Percentiles rank a stretch among this genome's conserved stretches.
phyloP scores from a whole-genome alignment of 1,140 invertebrate species.

The Panagrolaimus sp. region DNA sequence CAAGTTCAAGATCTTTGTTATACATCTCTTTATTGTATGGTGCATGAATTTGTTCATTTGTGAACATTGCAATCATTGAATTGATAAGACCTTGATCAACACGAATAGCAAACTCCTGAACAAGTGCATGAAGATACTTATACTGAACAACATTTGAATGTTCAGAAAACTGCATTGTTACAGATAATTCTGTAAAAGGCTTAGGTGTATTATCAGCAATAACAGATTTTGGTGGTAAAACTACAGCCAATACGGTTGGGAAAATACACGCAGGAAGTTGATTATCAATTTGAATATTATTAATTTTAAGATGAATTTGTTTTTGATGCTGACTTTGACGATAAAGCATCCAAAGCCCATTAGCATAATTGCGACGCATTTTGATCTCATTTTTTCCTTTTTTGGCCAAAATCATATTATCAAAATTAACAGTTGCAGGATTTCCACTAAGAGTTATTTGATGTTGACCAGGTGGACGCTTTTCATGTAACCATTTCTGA shows the following conservation, averaged over 20 bases:
- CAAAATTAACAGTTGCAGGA: slow-evolving; percentile 68
- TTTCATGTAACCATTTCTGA: slow-evolving; percentile 66
- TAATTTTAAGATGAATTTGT: slow-evolving; percentile 65
- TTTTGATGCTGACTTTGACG: slow-evolving; percentile 75
- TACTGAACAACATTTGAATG: slow-evolving; percentile 82
- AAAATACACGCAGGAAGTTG: slow-evolving; percentile 77
- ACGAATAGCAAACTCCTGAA: slow-evolving; percentile 94
- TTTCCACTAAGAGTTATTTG: slow-evolving; percentile 11
- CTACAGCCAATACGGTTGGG: slow-evolving; percentile 82
- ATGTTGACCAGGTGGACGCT: slow-evolving; percentile 12
- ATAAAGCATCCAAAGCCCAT: slow-evolving; percentile 68
- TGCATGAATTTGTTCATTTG: slow-evolving; percentile 61
- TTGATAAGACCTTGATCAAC: slow-evolving; percentile 89
- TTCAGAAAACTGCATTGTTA: slow-evolving; percentile 75
- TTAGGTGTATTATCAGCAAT: slow-evolving; percentile 74
- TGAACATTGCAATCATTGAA: slow-evolving; percentile 73
- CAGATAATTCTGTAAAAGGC: slow-evolving; percentile 87
- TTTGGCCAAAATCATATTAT: slow-evolving; percentile 62
- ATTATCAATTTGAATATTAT: slow-evolving; percentile 58
- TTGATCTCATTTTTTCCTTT: slow-evolving; percentile 36
- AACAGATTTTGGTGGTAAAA: slow-evolving; percentile 85
- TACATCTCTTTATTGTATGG: slow-evolving; percentile 58
- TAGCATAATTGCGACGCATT: slow-evolving; percentile 58
- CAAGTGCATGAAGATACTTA: slow-evolving; percentile 65
- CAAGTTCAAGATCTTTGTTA: slow-evolving; percentile 58